A percentile compares a stretch with the other conserved stretches of the same genome.
Evolutionary conservation across 2,113 vertebrate genomes (phyloP).

Genomic region (Esox niger): DNA sequence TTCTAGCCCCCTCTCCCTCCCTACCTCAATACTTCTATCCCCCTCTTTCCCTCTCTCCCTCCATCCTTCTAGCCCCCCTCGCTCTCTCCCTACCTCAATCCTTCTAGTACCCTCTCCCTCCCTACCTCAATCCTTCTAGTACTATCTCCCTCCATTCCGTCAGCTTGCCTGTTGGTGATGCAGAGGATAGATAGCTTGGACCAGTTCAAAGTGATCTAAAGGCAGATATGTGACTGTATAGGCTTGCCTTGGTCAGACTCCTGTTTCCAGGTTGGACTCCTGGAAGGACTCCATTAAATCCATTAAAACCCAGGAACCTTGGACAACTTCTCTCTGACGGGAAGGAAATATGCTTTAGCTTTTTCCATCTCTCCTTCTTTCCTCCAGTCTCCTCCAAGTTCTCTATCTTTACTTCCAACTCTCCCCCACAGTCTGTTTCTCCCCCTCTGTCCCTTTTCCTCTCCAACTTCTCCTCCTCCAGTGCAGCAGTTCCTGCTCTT

Average conservation of each 20-base stretch:
- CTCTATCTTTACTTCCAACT: background rate
- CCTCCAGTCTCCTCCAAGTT: background rate
- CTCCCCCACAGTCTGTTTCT: too few relatives aligned
- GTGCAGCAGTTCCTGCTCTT: background rate
- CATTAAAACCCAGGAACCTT: conserved; percentile 13
- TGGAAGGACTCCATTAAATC: conserved; percentile 11
- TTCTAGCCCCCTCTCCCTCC: conserved; percentile 14
- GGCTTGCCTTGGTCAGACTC: background rate
- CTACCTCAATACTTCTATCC: background rate
- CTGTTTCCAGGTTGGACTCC: background rate
- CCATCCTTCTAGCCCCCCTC: conserved; percentile 7
- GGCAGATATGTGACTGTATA: conserved; percentile 5
- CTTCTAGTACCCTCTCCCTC: background rate
- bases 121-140: too few relatives aligned
- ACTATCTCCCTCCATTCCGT: background rate
- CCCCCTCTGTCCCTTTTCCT: background rate
- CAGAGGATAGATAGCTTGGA: conserved; percentile 10
- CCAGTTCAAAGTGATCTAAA: background rate
- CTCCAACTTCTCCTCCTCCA: background rate
- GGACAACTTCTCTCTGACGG: conserved; percentile 7
- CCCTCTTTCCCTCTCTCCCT: conserved; percentile 11
- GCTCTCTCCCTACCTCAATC: too few relatives aligned
- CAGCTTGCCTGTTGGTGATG: background rate
- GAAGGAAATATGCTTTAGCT: background rate
- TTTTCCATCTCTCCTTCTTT: background rate